Evolutionary conservation across 1,140 invertebrate genomes (phyloP).

Genomic region (Drosophila lacertosa): DNA sequence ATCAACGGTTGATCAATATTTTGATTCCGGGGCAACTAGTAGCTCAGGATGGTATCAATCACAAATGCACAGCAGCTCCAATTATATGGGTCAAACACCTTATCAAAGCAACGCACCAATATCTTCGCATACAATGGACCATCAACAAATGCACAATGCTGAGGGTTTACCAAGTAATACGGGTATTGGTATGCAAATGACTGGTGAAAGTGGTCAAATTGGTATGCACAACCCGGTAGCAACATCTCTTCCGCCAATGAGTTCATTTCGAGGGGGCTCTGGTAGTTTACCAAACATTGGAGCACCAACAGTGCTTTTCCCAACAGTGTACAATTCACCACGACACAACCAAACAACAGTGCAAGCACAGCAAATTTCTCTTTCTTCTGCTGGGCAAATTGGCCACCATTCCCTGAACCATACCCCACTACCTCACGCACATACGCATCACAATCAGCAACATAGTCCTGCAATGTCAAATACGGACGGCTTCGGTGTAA

Average conservation of each 20-base stretch:
- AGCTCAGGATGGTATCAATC: constrained; percentile 79
- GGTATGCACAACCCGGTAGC: constrained; percentile 83
- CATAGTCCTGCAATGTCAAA: constrained; percentile 85
- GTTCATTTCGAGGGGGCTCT: constrained; percentile 91
- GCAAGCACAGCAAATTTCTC: constrained; percentile 83
- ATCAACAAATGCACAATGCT: constrained; percentile 73
- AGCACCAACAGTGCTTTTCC: constrained; percentile 63
- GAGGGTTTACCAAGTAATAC: constrained; percentile 47
- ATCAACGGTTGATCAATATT: constrained; percentile 81
- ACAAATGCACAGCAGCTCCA: constrained; percentile 58
- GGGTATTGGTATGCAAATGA: constrained; percentile 58
- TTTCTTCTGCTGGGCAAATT: constrained; percentile 85
- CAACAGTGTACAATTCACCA: constrained; percentile 84
- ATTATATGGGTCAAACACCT: constrained; percentile 63
- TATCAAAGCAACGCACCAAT: constrained; percentile 75
- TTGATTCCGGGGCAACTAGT: constrained; percentile 70
- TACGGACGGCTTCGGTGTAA: constrained; percentile 90
- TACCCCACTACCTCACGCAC: constrained; percentile 70
- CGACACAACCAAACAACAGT: constrained; percentile 83
- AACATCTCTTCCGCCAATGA: constrained; percentile 96
- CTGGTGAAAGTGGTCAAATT: constrained; percentile 50
- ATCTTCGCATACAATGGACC: constrained; percentile 60
- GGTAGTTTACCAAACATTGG: constrained; percentile 84
- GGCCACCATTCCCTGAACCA: constrained; percentile 84
- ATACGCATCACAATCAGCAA: constrained; percentile 83